Percentiles rank a stretch among this genome's conserved stretches.
Conservation (phyloP, 2,113 vertebrate species). For the Cyprinodon tularosa region DNA sequence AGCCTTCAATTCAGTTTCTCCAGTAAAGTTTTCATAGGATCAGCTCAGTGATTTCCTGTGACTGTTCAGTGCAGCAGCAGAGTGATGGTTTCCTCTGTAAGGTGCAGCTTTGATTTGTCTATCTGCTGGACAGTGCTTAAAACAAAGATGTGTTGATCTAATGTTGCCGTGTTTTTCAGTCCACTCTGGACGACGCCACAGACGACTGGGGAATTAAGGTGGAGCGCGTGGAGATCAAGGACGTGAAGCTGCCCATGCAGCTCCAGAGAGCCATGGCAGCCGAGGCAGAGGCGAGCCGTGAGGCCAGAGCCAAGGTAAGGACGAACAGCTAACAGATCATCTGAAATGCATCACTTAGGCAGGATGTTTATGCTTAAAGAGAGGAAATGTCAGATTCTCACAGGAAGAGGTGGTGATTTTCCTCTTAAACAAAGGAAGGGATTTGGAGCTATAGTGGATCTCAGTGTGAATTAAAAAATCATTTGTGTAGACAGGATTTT, state of each 20-base stretch:
- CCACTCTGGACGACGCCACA: constrained; percentile 88
- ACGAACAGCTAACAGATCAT: too few relatives aligned
- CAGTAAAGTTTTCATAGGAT: too few relatives aligned
- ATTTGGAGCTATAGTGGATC: background rate
- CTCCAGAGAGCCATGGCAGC: constrained; percentile 98
- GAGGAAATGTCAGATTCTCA: background rate
- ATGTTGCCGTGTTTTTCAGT: constrained; percentile 65
- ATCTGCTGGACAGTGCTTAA: constrained; percentile 42
- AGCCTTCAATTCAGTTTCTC: too few relatives aligned
- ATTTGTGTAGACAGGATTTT: background rate
- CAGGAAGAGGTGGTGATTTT: background rate
- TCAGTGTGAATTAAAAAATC: background rate
- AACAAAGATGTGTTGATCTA: background rate
- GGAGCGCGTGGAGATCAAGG: constrained; percentile 97
- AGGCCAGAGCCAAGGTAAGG: constrained; percentile 93
- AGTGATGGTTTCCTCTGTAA: too few relatives aligned
- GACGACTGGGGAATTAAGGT: constrained; percentile 97
- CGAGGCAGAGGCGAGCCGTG: constrained; percentile 91
- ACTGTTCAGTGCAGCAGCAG: too few relatives aligned
- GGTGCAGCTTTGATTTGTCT: background rate
- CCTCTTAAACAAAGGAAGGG: background rate
- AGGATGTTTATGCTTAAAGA: background rate
- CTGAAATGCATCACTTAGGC: background rate
- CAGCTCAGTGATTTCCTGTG: background rate
- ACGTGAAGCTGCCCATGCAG: constrained; percentile 92